Evolutionary conservation across 1,140 invertebrate species (phyloP).

Genomic region (Drosophila malerkotliana): DNA sequence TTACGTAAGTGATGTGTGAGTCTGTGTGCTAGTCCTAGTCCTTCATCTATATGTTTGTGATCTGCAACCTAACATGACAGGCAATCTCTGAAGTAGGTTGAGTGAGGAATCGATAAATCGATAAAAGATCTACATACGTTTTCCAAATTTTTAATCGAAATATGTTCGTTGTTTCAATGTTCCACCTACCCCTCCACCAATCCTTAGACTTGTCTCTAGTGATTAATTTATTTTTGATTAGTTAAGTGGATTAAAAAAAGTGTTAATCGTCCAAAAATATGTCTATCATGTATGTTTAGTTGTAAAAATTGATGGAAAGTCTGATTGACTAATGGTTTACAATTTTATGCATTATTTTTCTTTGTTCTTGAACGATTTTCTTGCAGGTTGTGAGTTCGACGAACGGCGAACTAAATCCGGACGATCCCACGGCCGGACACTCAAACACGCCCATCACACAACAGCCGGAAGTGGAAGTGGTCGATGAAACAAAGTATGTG

Average conservation of each 20-base stretch:
- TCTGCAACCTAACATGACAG: background rate
- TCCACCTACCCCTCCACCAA: conserved; percentile 2
- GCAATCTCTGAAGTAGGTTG: conserved; percentile 65
- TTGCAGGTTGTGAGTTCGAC: conserved; percentile 98
- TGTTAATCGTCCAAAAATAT: conserved; percentile 53
- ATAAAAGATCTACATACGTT: background rate
- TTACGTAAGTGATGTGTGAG: conserved; percentile 12
- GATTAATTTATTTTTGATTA: conserved; percentile 67
- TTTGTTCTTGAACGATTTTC: conserved; percentile 46
- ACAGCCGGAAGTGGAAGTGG: conserved; percentile 95
- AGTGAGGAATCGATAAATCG: background rate
- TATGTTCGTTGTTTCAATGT: conserved; percentile 9
- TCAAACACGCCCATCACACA: conserved; percentile 98
- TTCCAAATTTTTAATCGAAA: background rate
- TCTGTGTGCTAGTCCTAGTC: conserved; percentile 16
- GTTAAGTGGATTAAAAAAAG: conserved; percentile 23
- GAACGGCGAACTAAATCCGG: conserved; percentile 96
- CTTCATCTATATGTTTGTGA: conserved; percentile 13
- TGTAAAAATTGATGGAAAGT: conserved; percentile 21
- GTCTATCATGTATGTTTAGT: conserved; percentile 62
- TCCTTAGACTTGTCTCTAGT: conserved; percentile 15
- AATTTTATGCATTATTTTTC: conserved; percentile 9
- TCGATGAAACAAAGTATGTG: conserved; percentile 95
- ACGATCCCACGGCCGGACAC: conserved; percentile 97
- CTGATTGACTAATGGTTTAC: background rate